Evolutionary conservation across 2,113 vertebrate species (phyloP).

Genomic region (Mesocricetus auratus): DNA sequence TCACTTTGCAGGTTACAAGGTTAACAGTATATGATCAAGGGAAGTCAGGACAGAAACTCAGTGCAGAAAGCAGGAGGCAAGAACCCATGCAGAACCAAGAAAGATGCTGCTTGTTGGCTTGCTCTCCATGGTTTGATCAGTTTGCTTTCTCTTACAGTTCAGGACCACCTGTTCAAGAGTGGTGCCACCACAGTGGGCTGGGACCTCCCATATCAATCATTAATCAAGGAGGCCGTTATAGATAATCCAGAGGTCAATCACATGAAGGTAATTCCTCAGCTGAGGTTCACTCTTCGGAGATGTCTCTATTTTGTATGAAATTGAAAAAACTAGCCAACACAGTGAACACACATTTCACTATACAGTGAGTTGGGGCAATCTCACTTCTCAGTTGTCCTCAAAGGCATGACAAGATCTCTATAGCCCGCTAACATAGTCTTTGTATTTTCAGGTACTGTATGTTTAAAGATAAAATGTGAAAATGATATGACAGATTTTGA

Average conservation of each 20-base stretch:
- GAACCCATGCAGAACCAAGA: not conserved
- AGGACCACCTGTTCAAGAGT: not conserved
- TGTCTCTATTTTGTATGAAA: not conserved
- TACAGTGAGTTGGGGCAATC: conserved; percentile 70
- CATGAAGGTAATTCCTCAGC: not conserved
- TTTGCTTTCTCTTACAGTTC: not conserved
- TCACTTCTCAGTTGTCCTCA: conserved; percentile 75
- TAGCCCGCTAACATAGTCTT: conserved; percentile 49
- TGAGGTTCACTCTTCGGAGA: not conserved
- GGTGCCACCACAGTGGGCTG: not conserved
- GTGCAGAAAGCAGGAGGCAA: not conserved
- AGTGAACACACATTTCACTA: conserved; percentile 76
- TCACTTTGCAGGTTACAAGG: not conserved
- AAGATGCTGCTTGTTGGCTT: not conserved
- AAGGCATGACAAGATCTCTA: conserved; percentile 54
- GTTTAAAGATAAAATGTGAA: conserved; percentile 75
- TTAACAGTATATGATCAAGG: not conserved
- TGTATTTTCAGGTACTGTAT: conserved; percentile 61
- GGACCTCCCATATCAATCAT: not conserved
- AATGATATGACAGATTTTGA: too few species aligned
- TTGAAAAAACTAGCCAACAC: not conserved
- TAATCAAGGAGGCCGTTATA: not conserved
- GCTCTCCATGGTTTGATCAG: not conserved
- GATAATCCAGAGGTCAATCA: not conserved
- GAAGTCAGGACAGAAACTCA: not conserved